Percentiles rank a stretch among this genome's conserved stretches.
Conservation (phyloP, 2,888 invertebrate genomes). For the Latheticus oryzae region DNA sequence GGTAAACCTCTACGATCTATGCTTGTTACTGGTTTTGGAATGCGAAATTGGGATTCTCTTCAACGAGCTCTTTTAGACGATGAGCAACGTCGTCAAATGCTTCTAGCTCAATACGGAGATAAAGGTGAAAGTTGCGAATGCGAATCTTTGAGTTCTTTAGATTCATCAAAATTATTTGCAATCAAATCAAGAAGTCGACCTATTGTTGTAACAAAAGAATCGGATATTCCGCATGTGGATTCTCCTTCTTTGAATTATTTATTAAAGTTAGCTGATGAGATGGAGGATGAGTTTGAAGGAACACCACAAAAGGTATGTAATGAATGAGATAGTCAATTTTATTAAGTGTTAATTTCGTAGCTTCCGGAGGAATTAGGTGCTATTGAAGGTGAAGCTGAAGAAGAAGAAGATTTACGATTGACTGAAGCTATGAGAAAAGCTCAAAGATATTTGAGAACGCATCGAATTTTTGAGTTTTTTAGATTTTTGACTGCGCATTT, state of each 20-base stretch:
- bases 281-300: conserved; percentile 43
- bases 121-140: conserved; percentile 33
- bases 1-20: conserved; percentile 45
- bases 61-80: conserved; percentile 52
- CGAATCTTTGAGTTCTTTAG: conserved; percentile 19
- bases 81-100: conserved; percentile 38
- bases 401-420: neutral
- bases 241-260: conserved; percentile 52
- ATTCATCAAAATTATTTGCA: conserved; percentile 3
- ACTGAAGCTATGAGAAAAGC: conserved; percentile 58
- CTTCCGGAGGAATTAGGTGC: conserved; percentile 16
- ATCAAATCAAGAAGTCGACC: conserved; percentile 12
- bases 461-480: conserved; percentile 65
- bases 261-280: conserved; percentile 52
- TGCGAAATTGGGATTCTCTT: conserved; percentile 55
- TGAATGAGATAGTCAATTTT: neutral
- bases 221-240: conserved; percentile 9
- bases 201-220: conserved; percentile 7
- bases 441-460: conserved; percentile 61
- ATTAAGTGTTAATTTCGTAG: neutral
- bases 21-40: conserved; percentile 57
- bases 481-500: conserved; percentile 66
- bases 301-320: neutral
- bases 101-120: conserved; percentile 37
- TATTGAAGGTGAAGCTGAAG: conserved; percentile 34